Evolutionary conservation across 1,140 invertebrate genomes (phyloP), one percentile per base, ranked within the genome.

Genomic region (Brachionus rotundiformis): DNA sequence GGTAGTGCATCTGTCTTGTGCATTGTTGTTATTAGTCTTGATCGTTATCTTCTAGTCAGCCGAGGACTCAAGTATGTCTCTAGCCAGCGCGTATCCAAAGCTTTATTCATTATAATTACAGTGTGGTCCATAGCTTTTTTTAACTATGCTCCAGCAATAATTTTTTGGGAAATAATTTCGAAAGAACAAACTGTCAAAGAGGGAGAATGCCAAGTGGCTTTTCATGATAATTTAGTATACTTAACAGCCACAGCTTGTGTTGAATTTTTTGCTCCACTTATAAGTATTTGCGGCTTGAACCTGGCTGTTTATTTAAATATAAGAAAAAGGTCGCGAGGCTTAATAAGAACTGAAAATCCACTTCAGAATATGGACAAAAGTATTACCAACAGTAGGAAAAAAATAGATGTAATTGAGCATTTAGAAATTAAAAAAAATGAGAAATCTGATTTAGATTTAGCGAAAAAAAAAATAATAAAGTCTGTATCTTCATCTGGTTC

Each of bases 201-300:
- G 19, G 81, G 79, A 13, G 81, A 82, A 31, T 85, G 85, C 82
- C 79, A 82, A 31, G 79, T 84, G 13, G 84, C 83, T n/a, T 85
- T 83, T 75, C 82, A 83, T 77, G 49, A 83, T 23, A 76, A 83
- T 54, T n/a, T 84, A 33, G n/a, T 76, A 5, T 84, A 83, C 54
- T 63, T 84, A 3, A 47, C 83, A 8, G 80, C 82, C 11, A 82
- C 82, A 0, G 82, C 83, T 3, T 80, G 83, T 23, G 61, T 85
- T 8, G 84, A 85, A 77, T 85, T 85, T 63, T 31, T 85, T n/a
- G 49, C 84, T 29, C 85, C 85, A 0, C 82, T 85, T 33, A 54
- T 82, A 8, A 83, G 80, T 8, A 82, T 85, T 8, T 44, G 71
- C 4, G 54, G 81, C 3, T 47, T 84, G 8, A 85, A 85, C 63